Percentiles rank a stretch among this genome's conserved stretches.
Conservation (phyloP, 2,797 vertebrate genomes). For the Esox lucius region DNA sequence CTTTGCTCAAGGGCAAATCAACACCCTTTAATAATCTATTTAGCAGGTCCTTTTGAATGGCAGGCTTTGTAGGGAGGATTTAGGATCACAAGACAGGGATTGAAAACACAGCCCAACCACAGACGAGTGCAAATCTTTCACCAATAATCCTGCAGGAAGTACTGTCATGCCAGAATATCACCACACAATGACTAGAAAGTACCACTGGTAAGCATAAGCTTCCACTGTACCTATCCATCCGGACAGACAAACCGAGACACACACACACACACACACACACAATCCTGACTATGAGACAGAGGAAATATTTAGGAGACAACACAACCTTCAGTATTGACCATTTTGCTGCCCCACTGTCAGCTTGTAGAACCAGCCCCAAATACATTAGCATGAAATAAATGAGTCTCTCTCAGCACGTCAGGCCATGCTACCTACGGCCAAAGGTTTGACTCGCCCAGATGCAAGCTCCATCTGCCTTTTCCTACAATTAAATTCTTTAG, state of each 20-base stretch:
- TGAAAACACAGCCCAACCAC: too few relatives aligned
- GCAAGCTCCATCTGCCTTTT: slow-evolving; percentile 71
- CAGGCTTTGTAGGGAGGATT: too few relatives aligned
- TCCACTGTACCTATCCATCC: not conserved
- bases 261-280: not conserved
- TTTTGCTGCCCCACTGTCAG: slow-evolving; percentile 61
- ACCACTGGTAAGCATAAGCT: not conserved
- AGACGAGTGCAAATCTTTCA: slow-evolving; percentile 6
- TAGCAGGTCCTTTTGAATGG: too few relatives aligned
- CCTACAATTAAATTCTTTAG: slow-evolving; percentile 19
- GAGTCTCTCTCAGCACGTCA: slow-evolving; percentile 63
- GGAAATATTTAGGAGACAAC: slow-evolving; percentile 44
- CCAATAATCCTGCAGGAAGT: not conserved
- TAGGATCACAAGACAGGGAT: too few relatives aligned
- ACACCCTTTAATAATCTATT: too few relatives aligned
- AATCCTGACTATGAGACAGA: slow-evolving; percentile 21
- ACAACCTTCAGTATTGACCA: slow-evolving; percentile 55
- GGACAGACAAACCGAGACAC: slow-evolving; percentile 1
- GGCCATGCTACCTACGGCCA: slow-evolving; percentile 60
- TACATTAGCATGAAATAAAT: slow-evolving; percentile 78
- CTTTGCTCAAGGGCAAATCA: too few relatives aligned
- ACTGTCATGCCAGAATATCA: not conserved
- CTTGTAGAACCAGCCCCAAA: slow-evolving; percentile 55
- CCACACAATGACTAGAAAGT: not conserved
- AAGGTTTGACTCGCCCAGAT: slow-evolving; percentile 75